Conservation (phyloP, 2,888 invertebrate species). For the Sycophila texana region DNA sequence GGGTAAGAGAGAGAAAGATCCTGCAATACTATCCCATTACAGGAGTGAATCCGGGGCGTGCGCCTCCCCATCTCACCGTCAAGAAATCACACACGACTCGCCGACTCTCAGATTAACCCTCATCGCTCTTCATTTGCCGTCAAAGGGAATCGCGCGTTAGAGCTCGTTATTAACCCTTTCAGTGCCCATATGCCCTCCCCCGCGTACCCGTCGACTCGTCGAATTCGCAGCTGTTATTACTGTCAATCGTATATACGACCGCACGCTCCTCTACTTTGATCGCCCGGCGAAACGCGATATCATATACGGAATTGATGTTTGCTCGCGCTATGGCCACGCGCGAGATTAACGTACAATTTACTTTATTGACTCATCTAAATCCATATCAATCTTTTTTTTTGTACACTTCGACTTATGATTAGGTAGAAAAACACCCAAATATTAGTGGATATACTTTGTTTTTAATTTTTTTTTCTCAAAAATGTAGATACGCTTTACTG, state of each 20-base stretch:
- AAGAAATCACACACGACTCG: slow-evolving; percentile 14
- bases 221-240: slow-evolving; percentile 52
- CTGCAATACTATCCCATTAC: slow-evolving; percentile 45
- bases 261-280: slow-evolving; percentile 20
- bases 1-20: not conserved
- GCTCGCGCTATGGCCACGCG: too few relatives aligned
- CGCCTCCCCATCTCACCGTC: not conserved
- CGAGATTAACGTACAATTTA: too few relatives aligned
- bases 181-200: not conserved
- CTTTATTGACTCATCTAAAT: too few relatives aligned
- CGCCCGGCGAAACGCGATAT: too few relatives aligned
- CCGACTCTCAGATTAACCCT: slow-evolving; percentile 48
- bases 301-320: too few relatives aligned
- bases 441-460: too few relatives aligned
- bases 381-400: too few relatives aligned
- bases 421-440: too few relatives aligned
- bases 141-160: slow-evolving; percentile 43
- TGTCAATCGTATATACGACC: slow-evolving; percentile 39
- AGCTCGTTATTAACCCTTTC: slow-evolving; percentile 55
- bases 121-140: slow-evolving; percentile 57
- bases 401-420: too few relatives aligned
- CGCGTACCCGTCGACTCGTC: not conserved
- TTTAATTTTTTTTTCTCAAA: too few relatives aligned
- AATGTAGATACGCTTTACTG: too few relatives aligned
- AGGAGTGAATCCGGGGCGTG: not conserved